Evolutionary conservation across 2,113 vertebrate species (phyloP), one percentile per base, ranked within the genome.

Genomic region (Oryzias celebensis): DNA sequence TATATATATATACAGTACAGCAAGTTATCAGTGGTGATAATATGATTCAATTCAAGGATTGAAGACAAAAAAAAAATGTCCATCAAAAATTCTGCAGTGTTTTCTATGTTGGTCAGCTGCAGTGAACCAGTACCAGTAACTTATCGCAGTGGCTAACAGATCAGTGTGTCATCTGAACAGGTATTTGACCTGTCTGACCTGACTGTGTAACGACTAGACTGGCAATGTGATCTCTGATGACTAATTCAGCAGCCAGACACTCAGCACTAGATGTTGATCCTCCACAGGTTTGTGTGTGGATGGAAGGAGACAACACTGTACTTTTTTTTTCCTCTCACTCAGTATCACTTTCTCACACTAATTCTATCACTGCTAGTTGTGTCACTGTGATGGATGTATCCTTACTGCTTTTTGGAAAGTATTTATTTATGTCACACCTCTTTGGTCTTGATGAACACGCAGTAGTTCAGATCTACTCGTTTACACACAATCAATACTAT

Each of bases 161-260:
- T 78, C 66, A 5, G 53, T 52, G 59, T 78, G 82, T 87, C 79
- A 85, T 71, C 81, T 84, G 81, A 84, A 87, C 87, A 84, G 81
- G 81, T 85, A 87, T 84, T 88, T 87, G 87, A 88, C 84, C 87
- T 46, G 63, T 69, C 65, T 85, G 83, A 67, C 85, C 84, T 57
- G 80, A 77, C 80, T 66, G 48, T 80, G 82, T 79, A 69, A 77
- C 73, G 45, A 77, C 65, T 53, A 69, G 76, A 77, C 72, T 45
- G 54, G 78, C 55, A 88, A 86, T 77, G 44, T 58, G 80, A 88
- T 82, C 78, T 61, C 6, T 48, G 45, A 22, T 71, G 71, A 81
- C 71, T 85, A 68, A 85, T 84, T 84, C 62, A 84, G 56, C 72
- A 77, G 65, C 47, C 42, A 68, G 64, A 59, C 64, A 49, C 62